phyloP scores from a whole-genome alignment of 2,113 vertebrate genomes.

The Grammomys surdaster region DNA sequence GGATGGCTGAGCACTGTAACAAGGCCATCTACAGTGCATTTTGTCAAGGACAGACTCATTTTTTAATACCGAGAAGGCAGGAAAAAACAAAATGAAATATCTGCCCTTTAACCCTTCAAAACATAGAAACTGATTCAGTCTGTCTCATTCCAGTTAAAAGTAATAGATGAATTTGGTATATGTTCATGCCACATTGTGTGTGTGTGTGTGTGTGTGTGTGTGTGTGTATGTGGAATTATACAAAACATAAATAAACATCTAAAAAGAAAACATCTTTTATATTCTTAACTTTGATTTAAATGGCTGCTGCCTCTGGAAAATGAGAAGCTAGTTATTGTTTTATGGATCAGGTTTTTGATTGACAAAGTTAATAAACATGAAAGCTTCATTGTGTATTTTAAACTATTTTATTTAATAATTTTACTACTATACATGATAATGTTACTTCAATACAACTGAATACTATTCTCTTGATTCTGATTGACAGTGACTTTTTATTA shows the following conservation, averaged over 20 bases:
- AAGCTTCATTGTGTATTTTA: slow-evolving; percentile 41
- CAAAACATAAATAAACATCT: neutral
- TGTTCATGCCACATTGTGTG: neutral
- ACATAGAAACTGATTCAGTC: slow-evolving; percentile 39
- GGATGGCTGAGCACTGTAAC: neutral
- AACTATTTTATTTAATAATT: neutral
- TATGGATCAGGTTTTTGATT: slow-evolving; percentile 28
- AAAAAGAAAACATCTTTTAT: slow-evolving; percentile 15
- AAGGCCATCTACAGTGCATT: neutral
- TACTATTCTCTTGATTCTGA: rapidly evolving
- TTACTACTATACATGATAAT: neutral
- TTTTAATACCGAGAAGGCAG: slow-evolving; percentile 28
- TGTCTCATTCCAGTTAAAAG: slow-evolving; percentile 52
- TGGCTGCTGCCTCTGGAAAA: slow-evolving; percentile 40
- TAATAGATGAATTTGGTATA: slow-evolving; percentile 52
- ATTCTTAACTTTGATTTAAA: slow-evolving; percentile 28
- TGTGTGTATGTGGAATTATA: neutral
- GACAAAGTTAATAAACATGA: slow-evolving; percentile 27
- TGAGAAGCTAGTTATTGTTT: slow-evolving; percentile 12
- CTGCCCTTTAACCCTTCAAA: slow-evolving; percentile 71
- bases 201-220: neutral
- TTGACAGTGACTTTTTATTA: neutral
- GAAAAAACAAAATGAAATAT: slow-evolving; percentile 69
- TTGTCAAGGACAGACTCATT: slow-evolving; percentile 56
- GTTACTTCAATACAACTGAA: neutral